Conservation (phyloP, 2,797 vertebrate species). For the Amblyopsis hoosieri region DNA sequence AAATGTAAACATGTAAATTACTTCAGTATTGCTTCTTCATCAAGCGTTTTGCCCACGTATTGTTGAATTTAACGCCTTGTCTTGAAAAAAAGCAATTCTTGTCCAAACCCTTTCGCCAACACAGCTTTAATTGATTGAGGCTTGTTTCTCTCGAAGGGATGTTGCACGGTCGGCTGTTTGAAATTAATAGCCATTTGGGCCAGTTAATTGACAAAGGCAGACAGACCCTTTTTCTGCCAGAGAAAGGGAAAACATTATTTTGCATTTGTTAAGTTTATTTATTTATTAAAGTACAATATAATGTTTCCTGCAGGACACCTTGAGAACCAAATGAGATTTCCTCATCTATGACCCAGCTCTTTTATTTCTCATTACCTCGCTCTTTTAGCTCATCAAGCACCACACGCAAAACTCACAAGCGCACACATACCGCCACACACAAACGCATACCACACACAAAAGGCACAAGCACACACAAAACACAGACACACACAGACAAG, state of each 20-base stretch:
- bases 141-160: slow-evolving; percentile 38
- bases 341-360: slow-evolving; percentile 49
- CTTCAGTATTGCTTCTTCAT: slow-evolving; percentile 30
- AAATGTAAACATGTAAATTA: slow-evolving; percentile 20
- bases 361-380: slow-evolving; percentile 50
- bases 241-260: slow-evolving; percentile 52
- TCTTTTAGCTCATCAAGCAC: slow-evolving; percentile 15
- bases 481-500: background rate
- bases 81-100: slow-evolving; percentile 35
- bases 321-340: slow-evolving; percentile 48
- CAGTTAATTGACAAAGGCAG: slow-evolving; percentile 54
- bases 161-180: slow-evolving; percentile 37
- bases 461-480: slow-evolving; percentile 4
- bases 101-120: slow-evolving; percentile 23
- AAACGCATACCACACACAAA: no score
- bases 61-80: slow-evolving; percentile 32
- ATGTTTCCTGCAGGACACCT: slow-evolving; percentile 50
- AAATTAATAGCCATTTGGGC: slow-evolving; percentile 54
- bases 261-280: slow-evolving; percentile 44
- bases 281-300: slow-evolving; percentile 38
- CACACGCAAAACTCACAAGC: slow-evolving; percentile 24
- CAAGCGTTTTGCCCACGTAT: slow-evolving; percentile 15
- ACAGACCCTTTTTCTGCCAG: slow-evolving; percentile 39
- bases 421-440: background rate
- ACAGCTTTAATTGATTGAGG: slow-evolving; percentile 44